Base-by-base conservation (phyloP, 2,888 invertebrate genomes). In the Hyalella azteca region DNA sequence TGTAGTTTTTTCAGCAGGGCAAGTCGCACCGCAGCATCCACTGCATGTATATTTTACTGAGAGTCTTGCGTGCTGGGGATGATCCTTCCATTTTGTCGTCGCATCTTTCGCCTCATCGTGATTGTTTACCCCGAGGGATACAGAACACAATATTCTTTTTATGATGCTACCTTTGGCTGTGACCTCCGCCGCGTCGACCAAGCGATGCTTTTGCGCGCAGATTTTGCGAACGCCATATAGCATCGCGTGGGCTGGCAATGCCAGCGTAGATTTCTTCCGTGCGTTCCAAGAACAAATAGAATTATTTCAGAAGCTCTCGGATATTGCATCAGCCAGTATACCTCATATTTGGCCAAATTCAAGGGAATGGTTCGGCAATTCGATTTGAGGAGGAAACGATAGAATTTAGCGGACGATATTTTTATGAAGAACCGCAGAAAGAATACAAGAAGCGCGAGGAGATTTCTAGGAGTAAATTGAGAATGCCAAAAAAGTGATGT, bases 41-140 rank as follows among this genome's bases (percentile, higher is more conserved):
- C n/a, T n/a, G n/a, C n/a, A n/a, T n/a, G n/a, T n/a, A n/a, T n/a
- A n/a, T n/a, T n/a, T n/a, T n/a, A n/a, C n/a, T n/a, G n/a, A n/a
- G n/a, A n/a, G n/a, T n/a, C n/a, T n/a, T n/a, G n/a, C n/a, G n/a
- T n/a, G n/a, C n/a, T n/a, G n/a, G n/a, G n/a, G 45, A 9, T 45
- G 45, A 45, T 45, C 45, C 45, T 45, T 45, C 45, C 45, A 45
- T 45, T 45, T 45, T 45, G 45, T 45, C 45, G 66, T 36, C 19
- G 66, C 36, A 66, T 66, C 66, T 66, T 66, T 36, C 29, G 22
- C 29, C 66, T 66, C 66, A 66, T 66, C 36, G 15, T 66, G 66
- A 66, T 66, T 66, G 66, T 66, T 66, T 66, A 66, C 66, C 66
- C 66, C 66, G 66, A 66, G 66, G 66, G 66, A 5, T 66, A 66